These are phyloP conservation scores for Perca flavescens DNA, from an alignment of 2,113 vertebrate species.

Conservation along the genomic window DNA sequence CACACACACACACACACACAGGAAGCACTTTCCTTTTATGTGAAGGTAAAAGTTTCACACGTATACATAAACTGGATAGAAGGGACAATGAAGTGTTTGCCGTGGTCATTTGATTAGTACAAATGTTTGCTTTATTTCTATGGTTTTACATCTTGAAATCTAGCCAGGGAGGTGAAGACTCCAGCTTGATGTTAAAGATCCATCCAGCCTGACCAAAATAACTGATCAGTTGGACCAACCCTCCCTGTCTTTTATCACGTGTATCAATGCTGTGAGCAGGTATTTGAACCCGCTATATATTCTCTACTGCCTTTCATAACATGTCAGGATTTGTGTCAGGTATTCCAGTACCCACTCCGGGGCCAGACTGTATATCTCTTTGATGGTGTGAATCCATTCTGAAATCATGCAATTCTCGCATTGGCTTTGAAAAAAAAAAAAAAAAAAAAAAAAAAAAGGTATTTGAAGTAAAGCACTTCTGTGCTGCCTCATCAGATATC, in stretches of 20 bases:
- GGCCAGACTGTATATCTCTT: conserved; percentile 44
- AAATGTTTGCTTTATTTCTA: too few relatives aligned
- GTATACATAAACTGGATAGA: too few relatives aligned
- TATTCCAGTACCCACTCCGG: conserved; percentile 11
- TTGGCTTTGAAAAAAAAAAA: conserved; percentile 28
- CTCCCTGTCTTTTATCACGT: conserved; percentile 8
- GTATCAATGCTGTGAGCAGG: conserved; percentile 26
- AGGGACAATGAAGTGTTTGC: too few relatives aligned
- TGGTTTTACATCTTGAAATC: neutral
- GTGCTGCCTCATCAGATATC: conserved; percentile 50
- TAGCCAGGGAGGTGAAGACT: neutral
- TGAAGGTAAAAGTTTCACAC: neutral
- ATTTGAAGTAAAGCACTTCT: conserved; percentile 41
- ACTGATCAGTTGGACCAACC: conserved; percentile 11
- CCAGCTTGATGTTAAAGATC: neutral
- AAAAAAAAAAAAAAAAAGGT: neutral
- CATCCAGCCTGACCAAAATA: neutral
- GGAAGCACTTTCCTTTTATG: neutral
- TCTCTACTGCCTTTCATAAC: conserved; percentile 26
- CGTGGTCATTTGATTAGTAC: too few relatives aligned
- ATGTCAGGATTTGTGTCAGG: conserved; percentile 38
- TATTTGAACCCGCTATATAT: conserved; percentile 14
- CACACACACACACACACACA: neutral
- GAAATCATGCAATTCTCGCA: conserved; percentile 44
- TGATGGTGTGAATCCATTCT: conserved; percentile 42